Evolutionary conservation across 2,888 invertebrate genomes (phyloP).

Genomic region (Eudiplozoon nipponicum): DNA sequence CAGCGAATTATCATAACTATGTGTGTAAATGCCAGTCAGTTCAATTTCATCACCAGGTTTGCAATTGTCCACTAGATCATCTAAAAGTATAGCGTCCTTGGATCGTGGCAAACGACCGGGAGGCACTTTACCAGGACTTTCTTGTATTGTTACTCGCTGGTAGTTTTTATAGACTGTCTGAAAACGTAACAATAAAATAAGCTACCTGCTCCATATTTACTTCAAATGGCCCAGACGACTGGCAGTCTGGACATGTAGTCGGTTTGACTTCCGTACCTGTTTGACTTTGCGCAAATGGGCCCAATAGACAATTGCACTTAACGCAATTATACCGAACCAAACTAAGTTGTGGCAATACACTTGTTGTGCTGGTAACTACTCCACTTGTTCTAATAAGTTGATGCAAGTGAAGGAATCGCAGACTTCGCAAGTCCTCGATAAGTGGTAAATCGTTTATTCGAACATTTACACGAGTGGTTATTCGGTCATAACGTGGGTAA

Average conservation of each 20-base stretch:
- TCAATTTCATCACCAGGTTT: slow-evolving; percentile 86
- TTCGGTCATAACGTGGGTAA: slow-evolving; percentile 74
- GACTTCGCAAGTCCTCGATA: slow-evolving; percentile 67
- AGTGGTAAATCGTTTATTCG: slow-evolving; percentile 70
- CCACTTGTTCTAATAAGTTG: slow-evolving; percentile 67
- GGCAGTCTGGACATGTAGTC: slow-evolving; percentile 83
- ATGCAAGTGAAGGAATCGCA: slow-evolving; percentile 35
- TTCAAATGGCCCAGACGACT: slow-evolving; percentile 69
- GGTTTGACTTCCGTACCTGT: slow-evolving; percentile 58
- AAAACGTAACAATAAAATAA: slow-evolving; percentile 18
- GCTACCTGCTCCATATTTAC: slow-evolving; percentile 58
- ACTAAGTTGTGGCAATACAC: slow-evolving; percentile 54
- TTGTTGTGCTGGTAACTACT: slow-evolving; percentile 74
- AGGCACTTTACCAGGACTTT: slow-evolving; percentile 79
- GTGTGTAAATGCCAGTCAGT: slow-evolving; percentile 55
- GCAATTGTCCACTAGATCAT: slow-evolving; percentile 74
- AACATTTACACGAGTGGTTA: slow-evolving; percentile 66
- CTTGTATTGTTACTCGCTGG: slow-evolving; percentile 80
- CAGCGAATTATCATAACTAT: slow-evolving; percentile 78
- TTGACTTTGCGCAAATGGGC: slow-evolving; percentile 74
- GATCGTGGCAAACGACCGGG: slow-evolving; percentile 82
- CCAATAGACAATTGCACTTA: slow-evolving; percentile 65
- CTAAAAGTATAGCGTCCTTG: slow-evolving; percentile 67
- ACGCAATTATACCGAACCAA: slow-evolving; percentile 85
- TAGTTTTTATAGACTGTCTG: slow-evolving; percentile 91